These are phyloP conservation scores for Chrysocyon brachyurus DNA, from an alignment of 2,797 vertebrate species.

Conservation along the genomic window DNA sequence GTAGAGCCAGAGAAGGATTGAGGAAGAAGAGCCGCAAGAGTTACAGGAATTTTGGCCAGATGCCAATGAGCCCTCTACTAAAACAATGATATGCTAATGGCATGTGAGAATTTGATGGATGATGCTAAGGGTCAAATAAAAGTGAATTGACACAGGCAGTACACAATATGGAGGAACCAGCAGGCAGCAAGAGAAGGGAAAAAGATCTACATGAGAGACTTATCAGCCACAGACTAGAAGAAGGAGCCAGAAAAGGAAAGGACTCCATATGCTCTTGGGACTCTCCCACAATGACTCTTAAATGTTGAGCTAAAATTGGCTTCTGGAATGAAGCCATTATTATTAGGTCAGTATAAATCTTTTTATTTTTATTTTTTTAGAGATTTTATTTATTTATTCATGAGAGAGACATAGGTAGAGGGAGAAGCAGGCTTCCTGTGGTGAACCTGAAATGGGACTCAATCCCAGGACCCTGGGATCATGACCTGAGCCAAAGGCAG, in stretches of 20 bases:
- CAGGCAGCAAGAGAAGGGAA: background rate
- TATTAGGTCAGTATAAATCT: background rate
- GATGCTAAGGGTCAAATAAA: slow-evolving; percentile 70
- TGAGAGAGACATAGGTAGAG: too few species aligned
- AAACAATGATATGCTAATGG: slow-evolving; percentile 53
- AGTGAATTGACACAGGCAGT: slow-evolving; percentile 48
- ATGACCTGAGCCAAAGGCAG: too few species aligned
- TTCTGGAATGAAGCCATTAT: background rate
- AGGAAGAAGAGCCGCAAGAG: background rate
- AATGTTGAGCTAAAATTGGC: background rate
- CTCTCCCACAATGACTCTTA: background rate
- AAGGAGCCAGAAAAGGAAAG: background rate
- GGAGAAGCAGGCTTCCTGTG: too few species aligned
- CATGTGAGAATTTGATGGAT: slow-evolving; percentile 49
- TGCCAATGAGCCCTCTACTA: slow-evolving; percentile 31
- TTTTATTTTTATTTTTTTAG: background rate
- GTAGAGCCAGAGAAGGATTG: slow-evolving; percentile 10
- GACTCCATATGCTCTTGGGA: background rate
- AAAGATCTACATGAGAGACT: background rate
- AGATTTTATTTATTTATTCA: too few species aligned
- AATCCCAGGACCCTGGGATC: too few species aligned
- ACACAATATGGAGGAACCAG: slow-evolving; percentile 44
- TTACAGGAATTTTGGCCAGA: background rate
- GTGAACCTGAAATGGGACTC: too few species aligned
- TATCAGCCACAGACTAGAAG: background rate